Evolutionary conservation across 2,888 invertebrate species (phyloP).

Genomic region (Digitonthophagus gazella): DNA sequence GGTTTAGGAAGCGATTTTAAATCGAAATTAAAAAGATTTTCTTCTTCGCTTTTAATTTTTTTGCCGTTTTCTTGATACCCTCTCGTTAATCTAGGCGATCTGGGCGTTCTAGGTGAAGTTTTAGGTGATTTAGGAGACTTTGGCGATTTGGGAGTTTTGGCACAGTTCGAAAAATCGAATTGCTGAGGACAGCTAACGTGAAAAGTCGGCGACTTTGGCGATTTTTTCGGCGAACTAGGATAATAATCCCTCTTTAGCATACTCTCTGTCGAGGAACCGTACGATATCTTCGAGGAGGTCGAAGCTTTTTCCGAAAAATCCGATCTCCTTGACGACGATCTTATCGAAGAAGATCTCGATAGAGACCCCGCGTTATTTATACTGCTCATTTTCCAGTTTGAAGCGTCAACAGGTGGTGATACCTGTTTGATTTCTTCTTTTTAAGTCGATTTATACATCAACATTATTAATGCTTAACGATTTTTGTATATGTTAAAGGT

Average conservation of each 20-base stretch:
- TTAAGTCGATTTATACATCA: too few species aligned
- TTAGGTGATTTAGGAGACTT: slow-evolving; percentile 36
- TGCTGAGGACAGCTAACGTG: slow-evolving; percentile 42
- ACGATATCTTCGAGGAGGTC: slow-evolving; percentile 42
- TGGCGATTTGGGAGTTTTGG: slow-evolving; percentile 42
- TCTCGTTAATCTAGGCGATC: slow-evolving; percentile 20
- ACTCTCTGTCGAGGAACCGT: slow-evolving; percentile 43
- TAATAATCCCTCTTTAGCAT: slow-evolving; percentile 41
- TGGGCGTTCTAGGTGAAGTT: slow-evolving; percentile 28
- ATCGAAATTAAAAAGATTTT: slow-evolving; percentile 44
- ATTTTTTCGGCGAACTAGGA: slow-evolving; percentile 36
- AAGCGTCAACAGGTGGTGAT: not conserved
- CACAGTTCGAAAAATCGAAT: slow-evolving; percentile 36
- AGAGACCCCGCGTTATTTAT: slow-evolving; percentile 37
- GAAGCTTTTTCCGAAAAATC: too few species aligned
- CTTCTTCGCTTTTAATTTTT: slow-evolving; percentile 32
- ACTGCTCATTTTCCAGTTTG: slow-evolving; percentile 7
- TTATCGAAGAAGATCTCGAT: slow-evolving; percentile 43
- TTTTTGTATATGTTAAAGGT: too few species aligned
- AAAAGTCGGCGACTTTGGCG: slow-evolving; percentile 41
- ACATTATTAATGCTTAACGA: too few species aligned
- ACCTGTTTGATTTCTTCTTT: not conserved
- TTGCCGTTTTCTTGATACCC: not conserved
- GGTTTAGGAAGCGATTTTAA: slow-evolving; percentile 45
- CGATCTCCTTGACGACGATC: slow-evolving; percentile 39